Conservation (phyloP, 2,888 invertebrate genomes). For the Idaea biselata region DNA sequence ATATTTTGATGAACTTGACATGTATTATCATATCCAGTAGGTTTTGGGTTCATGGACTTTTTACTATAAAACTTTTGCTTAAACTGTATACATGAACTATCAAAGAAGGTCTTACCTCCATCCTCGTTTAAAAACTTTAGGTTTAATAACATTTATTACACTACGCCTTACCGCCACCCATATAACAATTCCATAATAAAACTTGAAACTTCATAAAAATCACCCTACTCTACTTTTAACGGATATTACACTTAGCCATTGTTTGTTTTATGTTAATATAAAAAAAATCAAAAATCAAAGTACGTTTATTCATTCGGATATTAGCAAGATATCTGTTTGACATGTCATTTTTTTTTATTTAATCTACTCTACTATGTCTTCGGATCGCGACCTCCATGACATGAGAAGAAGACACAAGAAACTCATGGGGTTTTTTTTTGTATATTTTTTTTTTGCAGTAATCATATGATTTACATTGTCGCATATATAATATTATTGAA, state of each 20-base stretch:
- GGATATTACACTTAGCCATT: background rate
- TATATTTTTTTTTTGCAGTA: no score
- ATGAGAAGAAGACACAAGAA: no score
- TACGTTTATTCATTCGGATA: no score
- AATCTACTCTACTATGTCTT: no score
- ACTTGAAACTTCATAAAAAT: background rate
- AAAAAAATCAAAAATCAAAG: no score
- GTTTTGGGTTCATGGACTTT: conserved; percentile 30
- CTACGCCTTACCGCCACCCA: background rate
- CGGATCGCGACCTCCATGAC: no score
- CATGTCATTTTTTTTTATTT: no score
- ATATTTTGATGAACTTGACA: conserved; percentile 68
- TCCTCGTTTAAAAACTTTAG: background rate
- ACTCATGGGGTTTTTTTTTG: no score
- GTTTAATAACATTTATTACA: background rate
- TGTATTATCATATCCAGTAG: conserved; percentile 36
- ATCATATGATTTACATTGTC: no score
- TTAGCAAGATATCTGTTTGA: no score
- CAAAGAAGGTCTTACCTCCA: background rate
- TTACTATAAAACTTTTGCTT: background rate
- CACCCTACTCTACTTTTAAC: background rate
- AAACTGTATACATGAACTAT: background rate
- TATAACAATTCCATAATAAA: background rate
- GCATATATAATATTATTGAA: no score
- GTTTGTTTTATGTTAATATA: background rate